Base-by-base conservation (phyloP, 2,888 invertebrate species). In the Drosophila imparisetae region DNA sequence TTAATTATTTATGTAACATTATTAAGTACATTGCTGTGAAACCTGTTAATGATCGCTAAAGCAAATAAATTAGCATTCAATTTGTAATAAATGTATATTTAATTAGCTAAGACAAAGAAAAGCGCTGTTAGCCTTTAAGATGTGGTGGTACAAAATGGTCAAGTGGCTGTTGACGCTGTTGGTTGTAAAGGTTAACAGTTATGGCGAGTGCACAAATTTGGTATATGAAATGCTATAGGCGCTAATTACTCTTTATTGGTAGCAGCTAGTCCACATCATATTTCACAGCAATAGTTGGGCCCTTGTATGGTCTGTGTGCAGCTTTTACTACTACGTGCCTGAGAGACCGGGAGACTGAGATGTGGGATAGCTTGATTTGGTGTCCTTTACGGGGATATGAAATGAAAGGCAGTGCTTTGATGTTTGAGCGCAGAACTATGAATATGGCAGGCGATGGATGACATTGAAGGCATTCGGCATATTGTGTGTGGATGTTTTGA, bases 341-440 rank as follows among this genome's bases (percentile, higher is more conserved):
- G 72, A 59, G 67, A 32, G 63, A 69, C 76, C 21, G 63, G 40
- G 40, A 57, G 57, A 42, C 40, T 10, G 40, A 34, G 83, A 83
- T 83, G 83, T 66, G 68, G 84, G 84, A 84, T 89, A 84, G 84
- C 84, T 81, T 70, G 79, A 79, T 84, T 84, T 84, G 89, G 89
- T 60, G 84, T 84, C 84, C 84, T 84, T 89, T 72, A 67, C 59
- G 69, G 57, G 69, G 63, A 53, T 57, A 30, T 64, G 65, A 84
- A 81, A 89, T 84, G 84, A 84, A 84, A 88, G 89, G 86, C 89
- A 81, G 48, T 45, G 78, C 87, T 84, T 84, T 84, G 84, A 84
- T 72, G 87, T 84, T 59, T 48, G 49, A 55, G 86, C 84, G 86
- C 75, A 78, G 80, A 78, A 80, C 81, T 80, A 78, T 80, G 81